Evolutionary conservation across 2,113 vertebrate species (phyloP).

Genomic region (Circaetus cinerascens): DNA sequence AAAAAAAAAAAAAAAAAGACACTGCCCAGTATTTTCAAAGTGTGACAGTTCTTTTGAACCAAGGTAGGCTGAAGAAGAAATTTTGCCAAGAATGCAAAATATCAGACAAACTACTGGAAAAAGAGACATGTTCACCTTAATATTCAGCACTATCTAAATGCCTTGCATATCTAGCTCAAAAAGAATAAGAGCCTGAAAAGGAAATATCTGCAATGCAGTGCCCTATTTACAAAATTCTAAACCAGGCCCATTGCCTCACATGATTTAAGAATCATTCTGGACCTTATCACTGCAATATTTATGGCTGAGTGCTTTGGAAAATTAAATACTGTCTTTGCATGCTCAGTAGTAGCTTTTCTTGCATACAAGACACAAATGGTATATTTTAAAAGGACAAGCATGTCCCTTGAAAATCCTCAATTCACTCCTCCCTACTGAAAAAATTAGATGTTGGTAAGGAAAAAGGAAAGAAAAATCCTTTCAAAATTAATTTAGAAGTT

Average conservation of each 20-base stretch:
- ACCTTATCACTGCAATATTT: conserved; percentile 3
- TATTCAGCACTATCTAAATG: background rate
- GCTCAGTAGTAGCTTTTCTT: background rate
- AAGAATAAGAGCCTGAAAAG: background rate
- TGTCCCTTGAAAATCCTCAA: background rate
- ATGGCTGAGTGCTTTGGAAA: conserved; percentile 16
- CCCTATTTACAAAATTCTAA: conserved; percentile 43
- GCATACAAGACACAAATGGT: background rate
- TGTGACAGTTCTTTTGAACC: background rate
- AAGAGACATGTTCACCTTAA: background rate
- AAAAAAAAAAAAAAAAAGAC: background rate
- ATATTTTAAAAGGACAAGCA: background rate
- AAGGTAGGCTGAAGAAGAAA: background rate
- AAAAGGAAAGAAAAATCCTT: background rate
- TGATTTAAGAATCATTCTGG: conserved; percentile 26
- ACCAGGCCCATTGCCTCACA: background rate
- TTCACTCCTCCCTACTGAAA: background rate
- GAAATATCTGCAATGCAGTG: conserved; percentile 43
- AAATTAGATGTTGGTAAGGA: background rate
- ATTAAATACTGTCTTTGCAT: background rate
- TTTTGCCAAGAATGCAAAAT: background rate
- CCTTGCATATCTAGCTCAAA: background rate
- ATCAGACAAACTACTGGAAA: background rate
- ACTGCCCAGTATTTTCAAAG: background rate
- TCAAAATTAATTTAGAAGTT: background rate